Evolutionary conservation across 2,888 invertebrate species (phyloP).

Genomic region (Plemyria rubiginata): DNA sequence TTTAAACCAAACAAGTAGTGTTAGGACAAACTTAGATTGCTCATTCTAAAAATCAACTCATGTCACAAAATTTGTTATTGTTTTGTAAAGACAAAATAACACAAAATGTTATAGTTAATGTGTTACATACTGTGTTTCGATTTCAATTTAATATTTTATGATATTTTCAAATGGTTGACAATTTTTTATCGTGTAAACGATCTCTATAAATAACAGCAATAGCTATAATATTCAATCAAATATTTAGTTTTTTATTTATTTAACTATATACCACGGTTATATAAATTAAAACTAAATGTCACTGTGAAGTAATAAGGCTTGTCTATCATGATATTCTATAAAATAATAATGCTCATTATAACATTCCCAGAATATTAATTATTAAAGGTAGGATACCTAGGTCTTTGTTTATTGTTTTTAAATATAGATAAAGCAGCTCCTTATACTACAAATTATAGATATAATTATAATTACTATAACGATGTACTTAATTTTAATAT

Average conservation of each 20-base stretch:
- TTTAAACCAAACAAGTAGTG: too few species aligned
- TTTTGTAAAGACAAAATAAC: not conserved
- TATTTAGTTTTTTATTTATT: too few species aligned
- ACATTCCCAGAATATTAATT: conserved; percentile 31
- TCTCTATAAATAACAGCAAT: not conserved
- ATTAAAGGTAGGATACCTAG: too few species aligned
- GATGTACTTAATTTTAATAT: conserved; percentile 47
- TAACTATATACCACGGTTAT: too few species aligned
- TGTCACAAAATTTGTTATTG: too few species aligned
- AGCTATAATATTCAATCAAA: too few species aligned
- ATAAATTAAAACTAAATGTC: not conserved
- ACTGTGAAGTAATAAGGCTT: not conserved
- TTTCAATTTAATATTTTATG: too few species aligned
- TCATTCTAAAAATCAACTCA: too few species aligned
- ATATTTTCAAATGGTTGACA: not conserved
- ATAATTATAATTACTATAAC: conserved; percentile 12
- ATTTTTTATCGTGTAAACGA: not conserved
- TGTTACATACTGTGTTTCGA: too few species aligned
- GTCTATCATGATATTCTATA: not conserved
- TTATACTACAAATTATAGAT: not conserved
- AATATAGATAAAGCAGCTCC: conserved; percentile 1
- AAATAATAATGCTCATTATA: conserved; percentile 17
- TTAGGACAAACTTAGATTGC: too few species aligned
- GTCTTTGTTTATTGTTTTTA: not conserved
- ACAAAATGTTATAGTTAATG: not conserved